phyloP scores from a whole-genome alignment of 2,113 vertebrate species.

The Pycnonotus jocosus region DNA sequence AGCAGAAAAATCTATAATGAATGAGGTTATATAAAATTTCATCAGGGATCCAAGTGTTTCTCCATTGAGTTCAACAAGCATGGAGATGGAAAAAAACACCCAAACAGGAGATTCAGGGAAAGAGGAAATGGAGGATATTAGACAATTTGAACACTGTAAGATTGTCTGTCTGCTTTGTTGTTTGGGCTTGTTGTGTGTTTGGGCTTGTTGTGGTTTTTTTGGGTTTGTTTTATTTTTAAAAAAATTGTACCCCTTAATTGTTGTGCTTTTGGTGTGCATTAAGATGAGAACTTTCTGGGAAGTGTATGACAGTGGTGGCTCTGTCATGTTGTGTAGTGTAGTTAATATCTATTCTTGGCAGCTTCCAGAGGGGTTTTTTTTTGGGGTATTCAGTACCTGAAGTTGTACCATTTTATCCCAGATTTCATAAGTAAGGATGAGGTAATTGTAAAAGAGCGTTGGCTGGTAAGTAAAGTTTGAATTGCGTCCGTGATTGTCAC shows the following conservation, averaged over 20 bases:
- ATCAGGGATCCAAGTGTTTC: neutral
- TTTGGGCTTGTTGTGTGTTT: neutral
- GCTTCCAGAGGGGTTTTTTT: conserved; percentile 36
- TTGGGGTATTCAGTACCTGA: conserved; percentile 51
- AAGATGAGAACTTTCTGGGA: neutral
- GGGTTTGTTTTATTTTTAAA: neutral
- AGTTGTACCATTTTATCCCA: conserved; percentile 50
- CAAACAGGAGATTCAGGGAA: neutral
- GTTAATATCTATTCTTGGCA: conserved; percentile 1
- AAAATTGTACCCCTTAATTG: neutral
- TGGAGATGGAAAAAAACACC: neutral
- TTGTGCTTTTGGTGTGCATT: neutral
- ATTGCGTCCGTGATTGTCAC: conserved; percentile 53
- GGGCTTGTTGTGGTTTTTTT: neutral
- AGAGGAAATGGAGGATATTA: neutral
- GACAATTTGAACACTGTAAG: neutral
- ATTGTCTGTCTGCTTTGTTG: neutral
- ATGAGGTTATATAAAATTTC: neutral
- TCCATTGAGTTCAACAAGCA: neutral
- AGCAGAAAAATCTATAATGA: neutral
- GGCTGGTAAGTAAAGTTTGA: conserved; percentile 58
- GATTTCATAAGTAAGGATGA: conserved; percentile 60
- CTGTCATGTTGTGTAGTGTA: neutral
- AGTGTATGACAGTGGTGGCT: neutral
- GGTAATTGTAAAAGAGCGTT: conserved; percentile 62